Percentiles rank a stretch among this genome's conserved stretches.
phyloP scores from a whole-genome alignment of 2,797 vertebrate genomes.

The Crocodylus rhombifer region DNA sequence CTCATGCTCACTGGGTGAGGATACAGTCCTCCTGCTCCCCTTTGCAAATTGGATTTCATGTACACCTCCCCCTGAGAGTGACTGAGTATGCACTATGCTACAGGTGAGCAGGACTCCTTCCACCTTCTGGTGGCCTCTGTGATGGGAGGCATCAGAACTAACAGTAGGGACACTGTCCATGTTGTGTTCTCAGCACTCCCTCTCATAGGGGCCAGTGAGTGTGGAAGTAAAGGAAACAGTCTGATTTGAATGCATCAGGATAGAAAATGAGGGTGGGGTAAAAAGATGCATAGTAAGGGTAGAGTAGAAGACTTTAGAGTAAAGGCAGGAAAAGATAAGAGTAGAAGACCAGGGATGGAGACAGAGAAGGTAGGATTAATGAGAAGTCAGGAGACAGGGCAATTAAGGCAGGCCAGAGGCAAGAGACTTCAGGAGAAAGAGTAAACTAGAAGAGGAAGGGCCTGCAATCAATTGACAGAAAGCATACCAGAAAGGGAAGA shows the following conservation, averaged over 20 bases:
- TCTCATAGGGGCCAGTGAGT: not conserved
- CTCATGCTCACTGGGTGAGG: not conserved
- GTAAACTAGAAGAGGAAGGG: not conserved
- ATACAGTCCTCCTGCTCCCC: not conserved
- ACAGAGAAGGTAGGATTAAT: no score
- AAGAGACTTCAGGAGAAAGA: not conserved
- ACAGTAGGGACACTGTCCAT: accelerated
- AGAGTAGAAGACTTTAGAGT: not conserved
- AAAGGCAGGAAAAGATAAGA: not conserved
- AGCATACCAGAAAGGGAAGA: not conserved
- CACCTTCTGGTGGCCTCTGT: not conserved
- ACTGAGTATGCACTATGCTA: not conserved
- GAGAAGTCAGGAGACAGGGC: accelerated
- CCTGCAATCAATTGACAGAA: not conserved
- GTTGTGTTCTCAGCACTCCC: not conserved
- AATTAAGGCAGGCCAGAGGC: not conserved
- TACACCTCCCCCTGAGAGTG: not conserved
- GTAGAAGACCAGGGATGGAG: not conserved
- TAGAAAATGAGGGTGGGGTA: not conserved
- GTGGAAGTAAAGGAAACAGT: not conserved
- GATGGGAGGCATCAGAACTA: not conserved
- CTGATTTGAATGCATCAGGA: not conserved
- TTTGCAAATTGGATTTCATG: not conserved
- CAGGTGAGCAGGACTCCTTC: not conserved
- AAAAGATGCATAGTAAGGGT: not conserved